Conservation (phyloP, 1,140 invertebrate species). For the Zophobas morio region DNA sequence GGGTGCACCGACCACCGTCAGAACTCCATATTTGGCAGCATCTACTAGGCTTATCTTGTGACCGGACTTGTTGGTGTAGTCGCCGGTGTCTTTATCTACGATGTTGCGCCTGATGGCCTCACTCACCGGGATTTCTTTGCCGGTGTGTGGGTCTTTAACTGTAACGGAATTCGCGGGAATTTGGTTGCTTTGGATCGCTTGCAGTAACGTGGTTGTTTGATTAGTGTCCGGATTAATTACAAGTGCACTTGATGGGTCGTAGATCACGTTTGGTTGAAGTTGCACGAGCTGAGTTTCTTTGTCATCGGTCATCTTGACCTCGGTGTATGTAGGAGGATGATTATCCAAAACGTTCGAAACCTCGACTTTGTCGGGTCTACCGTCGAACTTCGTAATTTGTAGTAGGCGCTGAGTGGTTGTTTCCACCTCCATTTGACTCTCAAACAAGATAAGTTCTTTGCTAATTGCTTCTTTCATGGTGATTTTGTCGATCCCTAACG, state of each 20-base stretch:
- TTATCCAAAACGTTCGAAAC: constrained; percentile 71
- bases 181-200: constrained; percentile 78
- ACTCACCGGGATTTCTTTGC: constrained; percentile 78
- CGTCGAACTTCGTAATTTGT: constrained; percentile 75
- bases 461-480: constrained; percentile 87
- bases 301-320: constrained; percentile 69
- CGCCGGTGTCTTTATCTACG: constrained; percentile 80
- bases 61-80: constrained; percentile 77
- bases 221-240: constrained; percentile 81
- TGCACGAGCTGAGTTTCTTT: constrained; percentile 77
- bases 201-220: constrained; percentile 78
- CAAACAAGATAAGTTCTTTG: constrained; percentile 76
- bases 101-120: constrained; percentile 85
- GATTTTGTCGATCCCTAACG: constrained; percentile 71
- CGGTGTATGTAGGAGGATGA: constrained; percentile 67
- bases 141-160: constrained; percentile 82
- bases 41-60: constrained; percentile 80
- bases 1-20: constrained; percentile 80
- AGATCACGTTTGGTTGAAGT: constrained; percentile 79
- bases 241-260: constrained; percentile 80
- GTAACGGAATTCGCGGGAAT: constrained; percentile 79
- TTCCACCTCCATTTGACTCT: constrained; percentile 68
- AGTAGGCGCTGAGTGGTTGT: constrained; percentile 71
- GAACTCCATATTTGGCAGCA: constrained; percentile 81
- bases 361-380: constrained; percentile 78